phyloP scores from a whole-genome alignment of 2,113 vertebrate species.

The Thymallus thymallus region DNA sequence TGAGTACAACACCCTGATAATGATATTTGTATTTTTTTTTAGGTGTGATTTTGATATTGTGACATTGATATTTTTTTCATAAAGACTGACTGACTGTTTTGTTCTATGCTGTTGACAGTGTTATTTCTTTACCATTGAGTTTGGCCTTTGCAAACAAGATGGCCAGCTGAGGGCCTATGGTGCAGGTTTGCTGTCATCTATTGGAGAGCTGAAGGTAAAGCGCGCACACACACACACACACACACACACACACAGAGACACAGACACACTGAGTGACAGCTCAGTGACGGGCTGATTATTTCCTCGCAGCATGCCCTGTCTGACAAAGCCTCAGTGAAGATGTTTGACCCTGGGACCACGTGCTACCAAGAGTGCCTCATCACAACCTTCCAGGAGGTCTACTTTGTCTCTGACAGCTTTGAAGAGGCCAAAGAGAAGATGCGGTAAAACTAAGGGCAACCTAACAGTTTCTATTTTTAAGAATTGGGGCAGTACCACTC shows the following conservation, averaged over 20 bases:
- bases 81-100: not conserved
- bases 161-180: conserved; percentile 95
- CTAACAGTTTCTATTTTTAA: too few species aligned
- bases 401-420: conserved; percentile 97
- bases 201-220: conserved; percentile 89
- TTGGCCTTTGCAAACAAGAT: conserved; percentile 97
- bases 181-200: conserved; percentile 94
- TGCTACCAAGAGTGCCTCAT: conserved; percentile 95
- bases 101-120: conserved; percentile 73
- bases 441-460: conserved; percentile 72
- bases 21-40: too few species aligned
- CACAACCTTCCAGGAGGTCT: conserved; percentile 95
- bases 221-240: not conserved
- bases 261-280: not conserved
- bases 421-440: conserved; percentile 98
- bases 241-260: not conserved
- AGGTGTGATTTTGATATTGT: not conserved
- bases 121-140: conserved; percentile 99
- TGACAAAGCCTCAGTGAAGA: conserved; percentile 87
- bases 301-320: conserved; percentile 90
- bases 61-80: not conserved
- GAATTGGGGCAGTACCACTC: too few species aligned
- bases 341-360: conserved; percentile 92
- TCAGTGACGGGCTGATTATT: conserved; percentile 3
- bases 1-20: conserved; percentile 65